Evolutionary conservation across 2,113 vertebrate genomes (phyloP).

Genomic region (Scytalopus superciliaris): DNA sequence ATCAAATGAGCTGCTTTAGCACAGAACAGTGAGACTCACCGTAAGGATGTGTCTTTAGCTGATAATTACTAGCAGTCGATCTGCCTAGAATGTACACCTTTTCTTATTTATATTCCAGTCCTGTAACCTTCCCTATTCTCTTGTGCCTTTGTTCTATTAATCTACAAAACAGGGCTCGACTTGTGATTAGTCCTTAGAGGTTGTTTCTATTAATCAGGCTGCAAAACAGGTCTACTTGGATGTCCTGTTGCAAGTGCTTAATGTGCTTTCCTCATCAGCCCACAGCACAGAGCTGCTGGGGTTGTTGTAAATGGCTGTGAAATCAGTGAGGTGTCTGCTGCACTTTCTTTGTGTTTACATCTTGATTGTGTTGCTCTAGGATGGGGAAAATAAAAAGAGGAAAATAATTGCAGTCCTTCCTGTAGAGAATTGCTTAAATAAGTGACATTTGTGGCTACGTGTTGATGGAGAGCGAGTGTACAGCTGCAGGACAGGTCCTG

Average conservation of each 20-base stretch:
- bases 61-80: conserved; percentile 17
- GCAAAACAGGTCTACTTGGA: conserved; percentile 67
- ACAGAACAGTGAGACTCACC: not conserved
- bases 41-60: not conserved
- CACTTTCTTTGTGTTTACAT: not conserved
- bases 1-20: not conserved
- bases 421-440: not conserved
- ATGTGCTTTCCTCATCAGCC: conserved; percentile 57
- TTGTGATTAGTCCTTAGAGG: conserved; percentile 79
- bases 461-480: no score
- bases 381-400: not conserved
- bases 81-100: conserved; percentile 61
- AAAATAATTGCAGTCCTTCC: not conserved
- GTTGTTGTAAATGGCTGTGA: conserved; percentile 26
- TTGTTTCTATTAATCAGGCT: conserved; percentile 80
- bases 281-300: not conserved
- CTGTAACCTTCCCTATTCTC: conserved; percentile 62
- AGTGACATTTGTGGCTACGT: not conserved
- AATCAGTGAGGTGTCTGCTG: conserved; percentile 27
- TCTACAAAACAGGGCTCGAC: conserved; percentile 76
- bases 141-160: conserved; percentile 77
- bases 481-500: not conserved
- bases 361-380: conserved; percentile 10
- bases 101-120: conserved; percentile 75
- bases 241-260: conserved; percentile 64